Conservation (phyloP, 2,113 vertebrate species). For the Pristiophorus japonicus region DNA sequence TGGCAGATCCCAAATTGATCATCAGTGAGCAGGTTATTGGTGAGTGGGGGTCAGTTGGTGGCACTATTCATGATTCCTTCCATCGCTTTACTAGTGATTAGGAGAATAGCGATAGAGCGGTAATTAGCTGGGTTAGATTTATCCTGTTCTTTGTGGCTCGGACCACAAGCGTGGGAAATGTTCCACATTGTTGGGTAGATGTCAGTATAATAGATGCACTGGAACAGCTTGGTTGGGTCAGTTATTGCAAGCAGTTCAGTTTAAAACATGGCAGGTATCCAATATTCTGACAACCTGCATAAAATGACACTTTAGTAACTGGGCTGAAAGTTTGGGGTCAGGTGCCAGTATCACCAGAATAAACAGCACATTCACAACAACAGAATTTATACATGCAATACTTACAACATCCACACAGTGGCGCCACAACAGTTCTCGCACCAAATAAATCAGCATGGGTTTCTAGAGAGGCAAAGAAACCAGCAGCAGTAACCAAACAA, state of each 20-base stretch:
- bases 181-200: neutral
- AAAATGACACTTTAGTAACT: neutral
- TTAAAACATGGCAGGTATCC: neutral
- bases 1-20: neutral
- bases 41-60: neutral
- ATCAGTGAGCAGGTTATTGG: neutral
- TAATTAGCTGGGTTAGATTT: neutral
- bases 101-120: neutral
- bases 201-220: neutral
- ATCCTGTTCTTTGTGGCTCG: neutral
- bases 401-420: neutral
- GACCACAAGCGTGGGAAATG: neutral
- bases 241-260: neutral
- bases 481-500: neutral
- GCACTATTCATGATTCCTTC: neutral
- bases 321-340: neutral
- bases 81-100: neutral
- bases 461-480: neutral
- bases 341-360: neutral
- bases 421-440: neutral
- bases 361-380: neutral
- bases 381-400: neutral
- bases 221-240: neutral
- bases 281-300: neutral
- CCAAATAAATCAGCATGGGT: too few species aligned